Evolutionary conservation across 2,888 invertebrate species (phyloP), one percentile per base, ranked within the genome.

Genomic region (Drymonia ruficornis): DNA sequence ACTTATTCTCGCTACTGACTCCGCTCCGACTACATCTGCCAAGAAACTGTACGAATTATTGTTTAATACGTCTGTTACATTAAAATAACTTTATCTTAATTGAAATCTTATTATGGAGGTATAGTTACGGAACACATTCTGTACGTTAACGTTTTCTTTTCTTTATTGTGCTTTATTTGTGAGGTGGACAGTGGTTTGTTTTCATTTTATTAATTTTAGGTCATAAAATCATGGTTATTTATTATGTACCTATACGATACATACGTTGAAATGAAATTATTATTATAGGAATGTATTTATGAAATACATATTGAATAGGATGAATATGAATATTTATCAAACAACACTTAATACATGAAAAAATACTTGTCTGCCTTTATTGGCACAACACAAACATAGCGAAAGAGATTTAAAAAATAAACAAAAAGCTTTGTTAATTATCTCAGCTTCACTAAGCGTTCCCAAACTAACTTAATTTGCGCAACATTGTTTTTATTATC

Each of bases 61-160:
- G 82, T 80, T 83, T 79, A 76, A 79, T 74, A 81, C 80, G 78
- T 83, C 76, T 76, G 67, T 74, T 69, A 76, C 80, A 82, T 86
- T 85, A 80, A 83, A 83, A 83, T 80, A 79, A 77, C 70, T 74
- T 74, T 83, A 84, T 84, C 83, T 81, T 80, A 83, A 83, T 83
- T 81, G 80, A 80, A 83, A 84, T 84, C 81, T 80, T 77, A 75
- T 76, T 70, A 72, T 70, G 53, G 56, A 61, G 52, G 61, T 58
- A 52, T 56, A 52, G 50, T 51, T 56, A 46, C 46, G 65, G 56
- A 58, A 59, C 56, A 69, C 70, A 56, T 61, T 71, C 58, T 62
- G 55, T 65, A 72, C 63, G 18, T 47, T 44, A 43, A 38, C 42
- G 40, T 49, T 45, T 48, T 60, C 50, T 54, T 59, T 59, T 63